Evolutionary conservation across 64 coral and sea anemone genomes (phyloP), one percentile per base, ranked within the genome.

Genomic region (Orbicella faveolata): DNA sequence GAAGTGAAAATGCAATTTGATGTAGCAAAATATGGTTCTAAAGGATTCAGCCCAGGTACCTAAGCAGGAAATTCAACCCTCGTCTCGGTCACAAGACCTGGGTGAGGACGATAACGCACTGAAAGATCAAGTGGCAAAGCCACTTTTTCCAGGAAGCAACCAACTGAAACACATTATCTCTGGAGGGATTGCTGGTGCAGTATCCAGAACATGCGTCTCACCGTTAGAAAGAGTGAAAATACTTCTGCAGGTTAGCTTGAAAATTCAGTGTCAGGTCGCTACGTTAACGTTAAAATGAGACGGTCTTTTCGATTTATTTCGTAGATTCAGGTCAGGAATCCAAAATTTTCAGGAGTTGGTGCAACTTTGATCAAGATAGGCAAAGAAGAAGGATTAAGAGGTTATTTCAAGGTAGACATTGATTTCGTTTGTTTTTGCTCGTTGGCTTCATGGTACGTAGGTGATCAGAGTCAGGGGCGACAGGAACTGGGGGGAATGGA

Each of bases 181-280:
- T 17, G 94, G 94, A 81, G 94, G 94, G 26, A 9, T 93, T 9
- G 94, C 94, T 36, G 94, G 94, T 9, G 94, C 87, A 6, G 87
- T 96, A 0, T 93, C 90, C 7, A 88, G 94, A 75, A 96, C 94
- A 48, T 96, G 94, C 89, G 94, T 96, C 37, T 96, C 94, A 19
- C 94, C 94, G 9, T 87, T 96, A 63, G 94, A 96, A 77, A 86
- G 94, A 87, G 94, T 96, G 52, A 96, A 96, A 68, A 96, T 96
- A 77, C 51, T 96, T 2, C 74, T 96, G 1, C 94, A 96, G 90
- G 94, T 96, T 53, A 55, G 63, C 44, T 36, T 88, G 11, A 37
- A 37, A 35, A 21, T 52, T 6, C 33, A 16, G 34, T 17, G 20
- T 2, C 52, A 78, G 6, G 21, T 26, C 52, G 1, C 34, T 6